Conservation (phyloP, 2,113 vertebrate species). For the Rutilus rutilus region DNA sequence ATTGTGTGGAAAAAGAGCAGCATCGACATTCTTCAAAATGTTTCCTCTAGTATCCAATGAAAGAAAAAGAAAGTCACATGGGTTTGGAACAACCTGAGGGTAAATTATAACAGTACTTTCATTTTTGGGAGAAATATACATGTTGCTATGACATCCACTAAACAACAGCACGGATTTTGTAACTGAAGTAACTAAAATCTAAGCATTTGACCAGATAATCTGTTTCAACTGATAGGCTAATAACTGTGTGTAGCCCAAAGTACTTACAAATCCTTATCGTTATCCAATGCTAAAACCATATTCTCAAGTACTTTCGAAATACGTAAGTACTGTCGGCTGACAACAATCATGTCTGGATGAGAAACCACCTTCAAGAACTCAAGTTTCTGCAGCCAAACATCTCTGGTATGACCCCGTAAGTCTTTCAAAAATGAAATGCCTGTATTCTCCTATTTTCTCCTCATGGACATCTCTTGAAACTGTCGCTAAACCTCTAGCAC, state of each 20-base stretch:
- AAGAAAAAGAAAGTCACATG: background rate
- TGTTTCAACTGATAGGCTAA: background rate
- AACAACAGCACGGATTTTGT: background rate
- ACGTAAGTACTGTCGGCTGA: background rate
- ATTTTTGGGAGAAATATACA: background rate
- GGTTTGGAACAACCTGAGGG: background rate
- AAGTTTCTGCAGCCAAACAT: background rate
- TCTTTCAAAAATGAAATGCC: slow-evolving; percentile 15
- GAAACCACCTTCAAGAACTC: background rate
- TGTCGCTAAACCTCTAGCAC: slow-evolving; percentile 35
- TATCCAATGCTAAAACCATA: background rate
- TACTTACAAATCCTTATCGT: background rate
- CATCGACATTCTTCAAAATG: background rate
- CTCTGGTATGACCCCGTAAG: slow-evolving; percentile 30
- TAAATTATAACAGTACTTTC: background rate
- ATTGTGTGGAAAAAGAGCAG: background rate
- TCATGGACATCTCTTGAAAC: background rate
- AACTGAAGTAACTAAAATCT: background rate
- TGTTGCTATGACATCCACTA: background rate
- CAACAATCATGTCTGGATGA: background rate
- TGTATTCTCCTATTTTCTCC: background rate
- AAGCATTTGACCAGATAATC: background rate
- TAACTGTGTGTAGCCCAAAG: background rate
- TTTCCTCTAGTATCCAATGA: background rate
- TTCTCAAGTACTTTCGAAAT: background rate